Evolutionary conservation across 2,113 vertebrate species (phyloP).

Genomic region (Bubalus kerabau): DNA sequence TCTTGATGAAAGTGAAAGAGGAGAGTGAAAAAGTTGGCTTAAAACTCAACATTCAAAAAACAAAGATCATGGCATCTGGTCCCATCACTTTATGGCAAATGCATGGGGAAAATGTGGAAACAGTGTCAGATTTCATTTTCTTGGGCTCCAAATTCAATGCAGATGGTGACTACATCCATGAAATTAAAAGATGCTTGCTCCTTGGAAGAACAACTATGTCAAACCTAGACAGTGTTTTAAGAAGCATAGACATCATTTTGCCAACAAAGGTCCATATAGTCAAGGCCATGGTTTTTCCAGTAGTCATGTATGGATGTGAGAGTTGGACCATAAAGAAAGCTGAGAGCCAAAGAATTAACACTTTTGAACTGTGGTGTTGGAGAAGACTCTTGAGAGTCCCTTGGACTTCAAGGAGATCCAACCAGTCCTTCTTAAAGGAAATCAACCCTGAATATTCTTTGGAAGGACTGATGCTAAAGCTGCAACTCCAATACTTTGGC

Average conservation of each 20-base stretch:
- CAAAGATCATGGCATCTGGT: background rate
- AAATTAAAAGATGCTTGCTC: background rate
- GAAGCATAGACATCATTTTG: background rate
- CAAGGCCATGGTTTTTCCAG: background rate
- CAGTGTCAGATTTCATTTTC: background rate
- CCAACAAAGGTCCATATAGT: background rate
- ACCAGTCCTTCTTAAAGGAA: background rate
- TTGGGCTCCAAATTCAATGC: background rate
- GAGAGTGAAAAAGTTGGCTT: background rate
- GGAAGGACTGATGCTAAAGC: background rate
- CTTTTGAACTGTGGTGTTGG: background rate
- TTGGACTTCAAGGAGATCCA: background rate
- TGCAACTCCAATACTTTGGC: background rate
- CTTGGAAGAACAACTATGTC: background rate
- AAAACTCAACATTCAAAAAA: background rate
- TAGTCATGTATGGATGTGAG: background rate
- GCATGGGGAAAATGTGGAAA: background rate
- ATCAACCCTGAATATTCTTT: background rate
- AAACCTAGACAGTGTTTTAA: background rate
- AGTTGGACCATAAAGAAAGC: background rate
- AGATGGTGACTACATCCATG: background rate
- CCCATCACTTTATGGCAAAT: background rate
- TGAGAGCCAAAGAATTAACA: accelerated
- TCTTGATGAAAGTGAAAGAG: background rate
- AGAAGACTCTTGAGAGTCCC: background rate